A percentile compares a stretch with the other conserved stretches of the same genome.
Conservation (phyloP, 2,797 vertebrate species). For the Muscicapa striata region DNA sequence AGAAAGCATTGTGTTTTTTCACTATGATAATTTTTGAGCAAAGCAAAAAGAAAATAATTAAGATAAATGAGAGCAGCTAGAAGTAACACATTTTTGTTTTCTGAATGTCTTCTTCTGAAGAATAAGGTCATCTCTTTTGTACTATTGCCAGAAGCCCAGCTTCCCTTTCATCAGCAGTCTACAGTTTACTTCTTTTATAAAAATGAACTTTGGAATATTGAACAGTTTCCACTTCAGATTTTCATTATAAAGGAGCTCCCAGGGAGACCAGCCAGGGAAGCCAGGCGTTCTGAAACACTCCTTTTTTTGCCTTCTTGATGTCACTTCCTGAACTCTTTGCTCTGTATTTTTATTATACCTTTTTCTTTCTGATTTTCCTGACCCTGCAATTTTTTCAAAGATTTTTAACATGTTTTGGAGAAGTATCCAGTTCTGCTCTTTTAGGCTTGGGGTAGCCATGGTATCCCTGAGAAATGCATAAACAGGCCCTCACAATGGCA, state of each 20-base stretch:
- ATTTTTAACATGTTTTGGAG: neutral
- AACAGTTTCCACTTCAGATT: constrained; percentile 10
- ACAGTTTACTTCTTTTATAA: constrained; percentile 10
- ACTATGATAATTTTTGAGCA: neutral
- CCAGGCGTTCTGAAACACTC: neutral
- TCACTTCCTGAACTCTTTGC: neutral
- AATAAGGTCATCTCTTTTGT: neutral
- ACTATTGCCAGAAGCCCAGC: neutral
- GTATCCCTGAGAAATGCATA: neutral
- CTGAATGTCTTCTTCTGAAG: neutral
- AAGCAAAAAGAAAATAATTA: neutral
- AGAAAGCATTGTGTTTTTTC: neutral
- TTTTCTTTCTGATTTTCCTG: neutral
- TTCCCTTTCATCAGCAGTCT: constrained; percentile 8
- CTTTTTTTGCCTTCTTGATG: neutral
- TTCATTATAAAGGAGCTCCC: constrained; percentile 41
- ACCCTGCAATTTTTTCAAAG: neutral
- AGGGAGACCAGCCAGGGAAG: constrained; percentile 7
- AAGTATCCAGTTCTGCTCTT: neutral
- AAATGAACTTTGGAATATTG: constrained; percentile 43
- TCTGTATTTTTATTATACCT: neutral
- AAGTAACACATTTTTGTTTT: neutral
- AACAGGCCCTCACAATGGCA: neutral
- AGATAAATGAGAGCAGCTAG: neutral
- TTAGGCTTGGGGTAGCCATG: neutral